A percentile compares a stretch with the other conserved stretches of the same genome.
Evolutionary conservation across 37 sponge, comb jelly and placozoan genomes (phyloP).

Genomic region (Eunapius fragilis): DNA sequence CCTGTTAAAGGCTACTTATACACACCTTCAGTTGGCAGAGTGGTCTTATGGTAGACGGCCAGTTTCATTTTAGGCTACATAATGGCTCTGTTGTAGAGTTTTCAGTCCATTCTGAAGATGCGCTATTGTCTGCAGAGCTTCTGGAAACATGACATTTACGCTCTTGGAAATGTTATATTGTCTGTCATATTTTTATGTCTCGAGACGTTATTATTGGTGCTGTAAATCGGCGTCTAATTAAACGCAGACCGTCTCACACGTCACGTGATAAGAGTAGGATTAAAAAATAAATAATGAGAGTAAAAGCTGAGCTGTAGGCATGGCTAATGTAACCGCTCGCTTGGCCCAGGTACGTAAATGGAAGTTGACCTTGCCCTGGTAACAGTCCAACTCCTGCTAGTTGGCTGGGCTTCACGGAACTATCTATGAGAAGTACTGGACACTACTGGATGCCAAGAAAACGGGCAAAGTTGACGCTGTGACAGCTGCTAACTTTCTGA

Average conservation of each 20-base stretch:
- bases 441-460: constrained; percentile 46
- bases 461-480: constrained; percentile 57
- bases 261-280: background rate
- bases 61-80: constrained; percentile 40
- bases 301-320: background rate
- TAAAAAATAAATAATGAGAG: background rate
- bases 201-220: too few relatives aligned
- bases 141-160: background rate
- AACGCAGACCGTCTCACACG: background rate
- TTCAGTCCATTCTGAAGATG: constrained; percentile 51
- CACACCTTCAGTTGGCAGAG: constrained; percentile 64
- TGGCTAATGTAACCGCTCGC: background rate
- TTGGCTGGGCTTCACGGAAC: constrained; percentile 53
- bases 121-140: constrained; percentile 32
- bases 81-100: constrained; percentile 49
- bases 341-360: background rate
- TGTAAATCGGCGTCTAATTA: too few relatives aligned
- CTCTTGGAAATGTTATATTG: background rate
- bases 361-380: background rate
- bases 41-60: constrained; percentile 64
- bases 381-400: constrained; percentile 5
- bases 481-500: constrained; percentile 70
- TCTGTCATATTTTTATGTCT: background rate
- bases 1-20: constrained; percentile 31
- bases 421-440: constrained; percentile 73